Percentiles rank a stretch among this genome's conserved stretches.
phyloP scores from a whole-genome alignment of 2,888 invertebrate species.

The Drosophila borborema region DNA sequence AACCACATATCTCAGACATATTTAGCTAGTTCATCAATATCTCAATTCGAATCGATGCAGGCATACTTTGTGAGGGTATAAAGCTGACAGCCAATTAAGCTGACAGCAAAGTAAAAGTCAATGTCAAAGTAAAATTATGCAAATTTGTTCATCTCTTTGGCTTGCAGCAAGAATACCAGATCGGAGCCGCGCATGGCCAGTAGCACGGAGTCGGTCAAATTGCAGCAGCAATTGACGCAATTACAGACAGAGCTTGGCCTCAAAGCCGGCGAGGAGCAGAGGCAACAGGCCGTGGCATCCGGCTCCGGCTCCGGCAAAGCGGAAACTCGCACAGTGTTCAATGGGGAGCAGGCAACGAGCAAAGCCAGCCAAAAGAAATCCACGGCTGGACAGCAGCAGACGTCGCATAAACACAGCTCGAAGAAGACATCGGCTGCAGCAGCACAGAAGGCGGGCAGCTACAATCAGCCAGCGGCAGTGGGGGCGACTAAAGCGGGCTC shows the following conservation, averaged over 20 bases:
- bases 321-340: slow-evolving; percentile 72
- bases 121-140: slow-evolving; percentile 53
- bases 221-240: slow-evolving; percentile 84
- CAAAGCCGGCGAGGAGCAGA: slow-evolving; percentile 62
- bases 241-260: slow-evolving; percentile 73
- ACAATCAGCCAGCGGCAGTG: slow-evolving; percentile 69
- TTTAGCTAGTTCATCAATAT: not conserved
- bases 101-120: slow-evolving; percentile 1
- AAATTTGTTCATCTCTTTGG: slow-evolving; percentile 52
- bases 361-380: slow-evolving; percentile 75
- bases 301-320: slow-evolving; percentile 38
- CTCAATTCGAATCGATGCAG: not conserved
- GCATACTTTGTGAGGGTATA: not conserved
- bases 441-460: slow-evolving; percentile 82
- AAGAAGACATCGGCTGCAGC: slow-evolving; percentile 66
- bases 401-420: slow-evolving; percentile 77
- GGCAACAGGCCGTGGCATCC: slow-evolving; percentile 41
- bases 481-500: slow-evolving; percentile 47
- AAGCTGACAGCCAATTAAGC: not conserved
- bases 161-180: slow-evolving; percentile 82
- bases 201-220: slow-evolving; percentile 74
- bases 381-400: slow-evolving; percentile 49
- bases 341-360: slow-evolving; percentile 38
- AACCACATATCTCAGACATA: too few relatives aligned
- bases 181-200: slow-evolving; percentile 74